phyloP scores from a whole-genome alignment of 2,113 vertebrate genomes.

The Heterotilapia buettikoferi region DNA sequence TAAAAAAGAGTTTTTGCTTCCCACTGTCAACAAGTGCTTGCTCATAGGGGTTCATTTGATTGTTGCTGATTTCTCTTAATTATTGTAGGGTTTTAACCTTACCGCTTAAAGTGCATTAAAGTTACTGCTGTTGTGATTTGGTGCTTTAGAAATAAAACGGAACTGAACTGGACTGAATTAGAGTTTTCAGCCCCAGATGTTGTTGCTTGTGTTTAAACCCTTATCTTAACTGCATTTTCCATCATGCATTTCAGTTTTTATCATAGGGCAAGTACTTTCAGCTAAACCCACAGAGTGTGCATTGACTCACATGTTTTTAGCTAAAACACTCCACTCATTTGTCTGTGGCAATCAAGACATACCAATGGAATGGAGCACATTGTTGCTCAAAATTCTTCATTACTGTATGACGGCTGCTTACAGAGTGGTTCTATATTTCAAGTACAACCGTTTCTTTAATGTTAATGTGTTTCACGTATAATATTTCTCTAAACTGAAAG shows the following conservation, averaged over 20 bases:
- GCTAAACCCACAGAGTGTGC: neutral
- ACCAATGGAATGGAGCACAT: neutral
- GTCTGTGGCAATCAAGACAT: neutral
- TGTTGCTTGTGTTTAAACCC: neutral
- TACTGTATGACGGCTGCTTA: neutral
- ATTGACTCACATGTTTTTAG: neutral
- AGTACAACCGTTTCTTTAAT: neutral
- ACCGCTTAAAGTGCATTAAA: rapidly evolving
- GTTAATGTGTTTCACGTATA: neutral
- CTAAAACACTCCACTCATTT: neutral
- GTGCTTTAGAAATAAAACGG: neutral
- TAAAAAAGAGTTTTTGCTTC: neutral
- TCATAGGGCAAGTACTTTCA: neutral
- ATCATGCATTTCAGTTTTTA: neutral
- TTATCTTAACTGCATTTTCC: neutral
- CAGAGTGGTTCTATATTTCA: neutral
- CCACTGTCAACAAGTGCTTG: neutral
- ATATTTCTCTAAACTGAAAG: neutral
- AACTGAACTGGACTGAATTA: neutral
- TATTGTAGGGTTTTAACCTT: neutral
- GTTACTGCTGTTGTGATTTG: neutral
- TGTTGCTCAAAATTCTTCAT: neutral
- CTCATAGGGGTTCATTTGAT: neutral
- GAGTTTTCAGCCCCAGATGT: neutral
- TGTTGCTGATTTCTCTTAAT: neutral